Evolutionary conservation across 2,888 invertebrate species (phyloP).

Genomic region (Crossocerus cetratus): DNA sequence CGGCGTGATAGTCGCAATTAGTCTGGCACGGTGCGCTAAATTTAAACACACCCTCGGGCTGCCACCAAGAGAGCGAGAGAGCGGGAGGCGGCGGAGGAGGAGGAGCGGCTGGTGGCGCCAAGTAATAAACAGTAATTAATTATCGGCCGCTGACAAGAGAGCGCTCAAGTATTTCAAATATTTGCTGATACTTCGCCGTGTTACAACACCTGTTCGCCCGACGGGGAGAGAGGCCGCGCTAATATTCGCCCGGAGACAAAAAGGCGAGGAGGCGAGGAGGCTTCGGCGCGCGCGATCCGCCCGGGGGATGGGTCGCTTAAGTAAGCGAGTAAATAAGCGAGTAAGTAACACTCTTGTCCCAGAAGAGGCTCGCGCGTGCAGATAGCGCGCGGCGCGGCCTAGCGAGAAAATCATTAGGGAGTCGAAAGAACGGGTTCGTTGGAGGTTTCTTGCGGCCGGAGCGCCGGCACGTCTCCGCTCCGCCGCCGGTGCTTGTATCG

Average conservation of each 20-base stretch:
- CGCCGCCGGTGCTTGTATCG: conserved; percentile 27
- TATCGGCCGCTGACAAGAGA: background rate
- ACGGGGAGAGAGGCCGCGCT: background rate
- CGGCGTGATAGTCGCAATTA: conserved; percentile 1
- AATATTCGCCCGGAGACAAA: background rate
- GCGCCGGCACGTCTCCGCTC: conserved; percentile 16
- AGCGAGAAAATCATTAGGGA: conserved; percentile 57
- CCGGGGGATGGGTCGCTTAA: too few relatives aligned
- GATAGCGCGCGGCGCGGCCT: background rate
- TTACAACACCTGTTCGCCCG: background rate
- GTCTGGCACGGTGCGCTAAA: background rate
- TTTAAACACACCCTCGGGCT: background rate
- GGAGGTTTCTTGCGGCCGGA: conserved; percentile 64
- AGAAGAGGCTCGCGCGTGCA: background rate
- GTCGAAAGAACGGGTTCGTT: conserved; percentile 57
- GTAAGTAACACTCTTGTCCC: background rate
- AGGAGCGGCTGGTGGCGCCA: too few relatives aligned
- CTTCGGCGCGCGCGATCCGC: background rate
- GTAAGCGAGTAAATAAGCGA: background rate
- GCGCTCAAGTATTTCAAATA: background rate
- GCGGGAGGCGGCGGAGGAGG: too few relatives aligned
- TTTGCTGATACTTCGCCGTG: background rate
- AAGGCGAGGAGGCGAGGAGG: background rate
- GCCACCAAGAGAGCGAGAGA: background rate
- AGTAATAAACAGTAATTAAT: conserved; percentile 3